A percentile compares a stretch with the other conserved stretches of the same genome.
Conservation (phyloP, 1,140 invertebrate species). For the Bombus haemorrhoidalis region DNA sequence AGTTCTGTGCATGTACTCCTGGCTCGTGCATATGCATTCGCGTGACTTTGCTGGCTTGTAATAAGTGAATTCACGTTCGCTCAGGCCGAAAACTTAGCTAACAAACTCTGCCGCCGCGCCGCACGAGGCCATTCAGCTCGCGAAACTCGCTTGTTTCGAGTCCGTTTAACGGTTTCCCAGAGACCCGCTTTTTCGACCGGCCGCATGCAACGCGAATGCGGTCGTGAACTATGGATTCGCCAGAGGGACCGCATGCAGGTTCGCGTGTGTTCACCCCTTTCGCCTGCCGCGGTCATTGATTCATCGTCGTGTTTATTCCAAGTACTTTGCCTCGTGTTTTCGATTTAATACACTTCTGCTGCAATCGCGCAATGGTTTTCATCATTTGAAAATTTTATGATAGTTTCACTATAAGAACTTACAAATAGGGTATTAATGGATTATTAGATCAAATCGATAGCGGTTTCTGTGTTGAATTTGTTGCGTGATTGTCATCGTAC, state of each 20-base stretch:
- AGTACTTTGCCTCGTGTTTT: slow-evolving; percentile 3
- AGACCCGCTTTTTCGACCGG: slow-evolving; percentile 33
- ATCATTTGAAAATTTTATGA: not conserved
- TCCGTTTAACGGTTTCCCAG: slow-evolving; percentile 39
- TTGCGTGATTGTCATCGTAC: not conserved
- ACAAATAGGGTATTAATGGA: not conserved
- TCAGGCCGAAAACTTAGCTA: slow-evolving; percentile 26
- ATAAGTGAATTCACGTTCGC: slow-evolving; percentile 61
- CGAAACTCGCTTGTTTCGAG: slow-evolving; percentile 25
- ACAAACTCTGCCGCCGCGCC: slow-evolving; percentile 23
- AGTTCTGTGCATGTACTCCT: slow-evolving; percentile 48
- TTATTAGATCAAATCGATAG: not conserved
- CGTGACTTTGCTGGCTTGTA: slow-evolving; percentile 51
- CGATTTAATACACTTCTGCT: not conserved
- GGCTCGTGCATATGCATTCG: slow-evolving; percentile 43
- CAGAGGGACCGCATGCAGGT: not conserved
- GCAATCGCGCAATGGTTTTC: not conserved
- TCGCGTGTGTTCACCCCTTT: slow-evolving; percentile 37
- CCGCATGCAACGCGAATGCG: slow-evolving; percentile 38
- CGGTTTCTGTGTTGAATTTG: not conserved
- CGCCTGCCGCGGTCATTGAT: slow-evolving; percentile 28
- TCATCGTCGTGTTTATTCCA: slow-evolving; percentile 11
- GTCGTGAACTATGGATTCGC: slow-evolving; percentile 29
- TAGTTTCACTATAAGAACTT: not conserved
- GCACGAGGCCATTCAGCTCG: slow-evolving; percentile 1